Conservation (phyloP, 2,113 vertebrate species). For the Rhabdomys dilectus region DNA sequence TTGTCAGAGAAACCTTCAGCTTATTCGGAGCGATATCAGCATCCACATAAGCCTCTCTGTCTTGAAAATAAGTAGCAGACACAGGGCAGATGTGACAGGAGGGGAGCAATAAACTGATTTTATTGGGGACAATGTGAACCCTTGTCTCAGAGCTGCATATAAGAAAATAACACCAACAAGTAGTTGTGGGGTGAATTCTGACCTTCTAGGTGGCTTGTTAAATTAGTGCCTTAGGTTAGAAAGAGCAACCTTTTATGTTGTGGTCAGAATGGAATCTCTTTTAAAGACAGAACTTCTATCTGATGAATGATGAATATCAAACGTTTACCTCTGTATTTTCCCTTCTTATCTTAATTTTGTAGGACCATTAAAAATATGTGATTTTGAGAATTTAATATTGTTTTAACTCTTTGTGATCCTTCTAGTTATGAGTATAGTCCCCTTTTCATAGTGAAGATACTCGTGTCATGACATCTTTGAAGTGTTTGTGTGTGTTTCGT, state of each 20-base stretch:
- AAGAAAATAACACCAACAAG: neutral
- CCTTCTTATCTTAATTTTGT: conserved; percentile 25
- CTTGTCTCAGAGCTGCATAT: neutral
- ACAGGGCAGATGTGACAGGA: neutral
- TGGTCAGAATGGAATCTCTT: neutral
- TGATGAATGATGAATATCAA: neutral
- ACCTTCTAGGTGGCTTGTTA: neutral
- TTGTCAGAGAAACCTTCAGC: neutral
- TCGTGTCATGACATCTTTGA: neutral
- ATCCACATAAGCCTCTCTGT: neutral
- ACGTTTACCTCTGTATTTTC: neutral
- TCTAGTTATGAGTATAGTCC: neutral
- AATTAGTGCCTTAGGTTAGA: neutral
- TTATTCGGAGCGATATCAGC: neutral
- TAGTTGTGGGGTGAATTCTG: neutral
- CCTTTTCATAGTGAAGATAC: neutral
- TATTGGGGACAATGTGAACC: neutral
- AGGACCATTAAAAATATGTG: neutral
- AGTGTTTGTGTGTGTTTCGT: neutral
- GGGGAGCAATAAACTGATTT: neutral
- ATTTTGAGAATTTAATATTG: neutral
- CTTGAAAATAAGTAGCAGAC: conserved; percentile 13
- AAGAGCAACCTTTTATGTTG: conserved; percentile 11
- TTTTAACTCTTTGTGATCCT: neutral
- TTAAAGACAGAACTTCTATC: neutral